Conservation (phyloP, 2,888 invertebrate genomes). For the Chelonus formosanus region DNA sequence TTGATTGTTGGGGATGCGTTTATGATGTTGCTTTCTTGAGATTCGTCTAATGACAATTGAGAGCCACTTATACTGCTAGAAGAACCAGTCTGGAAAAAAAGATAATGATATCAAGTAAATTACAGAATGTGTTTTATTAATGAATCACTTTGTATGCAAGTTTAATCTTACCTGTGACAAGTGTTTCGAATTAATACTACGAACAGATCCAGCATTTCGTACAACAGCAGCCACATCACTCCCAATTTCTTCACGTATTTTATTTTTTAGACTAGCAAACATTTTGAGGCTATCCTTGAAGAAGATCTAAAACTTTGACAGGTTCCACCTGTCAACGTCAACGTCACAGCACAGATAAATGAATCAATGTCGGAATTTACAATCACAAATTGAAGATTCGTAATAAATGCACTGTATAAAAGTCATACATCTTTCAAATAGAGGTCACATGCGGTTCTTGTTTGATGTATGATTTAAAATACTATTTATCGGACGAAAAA, state of each 20-base stretch:
- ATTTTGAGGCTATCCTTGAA: constrained; percentile 64
- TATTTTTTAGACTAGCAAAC: constrained; percentile 89
- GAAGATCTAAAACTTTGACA: constrained; percentile 3
- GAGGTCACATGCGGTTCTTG: neutral
- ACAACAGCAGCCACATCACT: constrained; percentile 73
- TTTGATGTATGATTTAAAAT: too few relatives aligned
- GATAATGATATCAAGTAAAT: constrained; percentile 41
- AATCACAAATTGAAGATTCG: neutral
- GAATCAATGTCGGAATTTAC: neutral
- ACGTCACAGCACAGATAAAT: neutral
- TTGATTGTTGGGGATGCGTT: constrained; percentile 51
- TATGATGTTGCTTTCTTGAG: constrained; percentile 53
- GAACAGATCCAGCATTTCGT: constrained; percentile 57
- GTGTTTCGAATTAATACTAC: constrained; percentile 57
- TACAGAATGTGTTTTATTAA: neutral
- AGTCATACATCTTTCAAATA: constrained; percentile 1
- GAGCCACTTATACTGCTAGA: constrained; percentile 64
- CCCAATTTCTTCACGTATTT: constrained; percentile 89
- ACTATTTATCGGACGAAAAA: too few relatives aligned
- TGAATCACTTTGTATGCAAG: constrained; percentile 23
- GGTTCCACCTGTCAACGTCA: constrained; percentile 44
- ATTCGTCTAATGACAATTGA: constrained; percentile 60
- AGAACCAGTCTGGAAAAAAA: constrained; percentile 54
- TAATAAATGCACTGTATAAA: neutral
- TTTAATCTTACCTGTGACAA: constrained; percentile 55